phyloP scores from a whole-genome alignment of 2,113 vertebrate species.

The Mionectes macconnelli region DNA sequence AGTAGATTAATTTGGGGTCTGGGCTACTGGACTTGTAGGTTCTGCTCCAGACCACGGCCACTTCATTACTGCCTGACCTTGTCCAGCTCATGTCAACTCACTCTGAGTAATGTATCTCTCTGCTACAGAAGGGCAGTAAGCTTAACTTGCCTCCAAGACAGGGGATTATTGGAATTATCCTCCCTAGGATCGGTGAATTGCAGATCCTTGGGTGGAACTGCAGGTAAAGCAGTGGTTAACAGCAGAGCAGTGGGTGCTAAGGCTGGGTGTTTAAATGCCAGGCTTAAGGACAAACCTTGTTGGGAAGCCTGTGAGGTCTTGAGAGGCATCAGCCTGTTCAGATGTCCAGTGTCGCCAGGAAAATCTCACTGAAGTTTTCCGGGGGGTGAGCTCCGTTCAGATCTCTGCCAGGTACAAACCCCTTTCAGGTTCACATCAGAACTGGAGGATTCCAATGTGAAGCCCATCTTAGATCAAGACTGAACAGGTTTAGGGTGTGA shows the following conservation, averaged over 20 bases:
- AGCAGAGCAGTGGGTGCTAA: neutral
- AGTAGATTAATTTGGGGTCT: constrained; percentile 5
- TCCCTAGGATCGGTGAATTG: neutral
- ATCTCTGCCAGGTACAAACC: neutral
- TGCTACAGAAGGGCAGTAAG: neutral
- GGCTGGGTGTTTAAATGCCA: neutral
- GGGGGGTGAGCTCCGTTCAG: neutral
- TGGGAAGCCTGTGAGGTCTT: neutral
- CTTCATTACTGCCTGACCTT: constrained; percentile 49
- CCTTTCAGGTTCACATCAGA: neutral
- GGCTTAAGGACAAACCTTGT: neutral
- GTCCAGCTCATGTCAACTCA: neutral
- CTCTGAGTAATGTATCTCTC: neutral
- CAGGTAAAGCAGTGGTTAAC: neutral
- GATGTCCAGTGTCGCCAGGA: neutral
- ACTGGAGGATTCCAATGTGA: neutral
- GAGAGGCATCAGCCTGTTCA: neutral
- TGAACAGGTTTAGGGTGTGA: neutral
- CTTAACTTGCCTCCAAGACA: neutral
- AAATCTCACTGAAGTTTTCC: neutral
- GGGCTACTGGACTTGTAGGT: neutral
- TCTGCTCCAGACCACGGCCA: constrained; percentile 8
- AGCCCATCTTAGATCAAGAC: neutral
- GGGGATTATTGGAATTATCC: neutral
- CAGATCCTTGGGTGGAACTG: neutral